These are phyloP conservation scores for Morone saxatilis DNA, from an alignment of 2,113 vertebrate species.

Conservation along the genomic window DNA sequence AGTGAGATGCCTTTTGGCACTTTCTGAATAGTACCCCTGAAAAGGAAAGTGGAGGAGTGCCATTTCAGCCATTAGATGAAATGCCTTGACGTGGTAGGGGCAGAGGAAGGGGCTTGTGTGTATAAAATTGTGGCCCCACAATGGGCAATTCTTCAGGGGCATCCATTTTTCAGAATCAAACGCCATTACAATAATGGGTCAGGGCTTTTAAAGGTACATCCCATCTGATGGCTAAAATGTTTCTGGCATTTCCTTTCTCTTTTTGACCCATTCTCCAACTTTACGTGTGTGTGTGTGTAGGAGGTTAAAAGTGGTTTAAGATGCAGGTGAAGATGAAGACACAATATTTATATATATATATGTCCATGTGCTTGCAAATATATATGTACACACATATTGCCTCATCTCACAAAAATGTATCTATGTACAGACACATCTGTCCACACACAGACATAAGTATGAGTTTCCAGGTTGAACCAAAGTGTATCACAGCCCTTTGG, in stretches of 20 bases:
- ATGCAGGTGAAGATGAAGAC: neutral
- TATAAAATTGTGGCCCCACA: constrained; percentile 71
- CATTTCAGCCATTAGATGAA: constrained; percentile 76
- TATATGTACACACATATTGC: neutral
- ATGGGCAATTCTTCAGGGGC: constrained; percentile 54
- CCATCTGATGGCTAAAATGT: constrained; percentile 42
- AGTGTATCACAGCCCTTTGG: constrained; percentile 6
- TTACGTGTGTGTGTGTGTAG: constrained; percentile 1
- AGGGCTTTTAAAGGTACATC: constrained; percentile 66
- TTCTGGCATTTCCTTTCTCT: constrained; percentile 43
- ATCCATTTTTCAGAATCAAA: constrained; percentile 72
- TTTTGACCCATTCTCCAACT: constrained; percentile 34
- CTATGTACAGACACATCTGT: neutral
- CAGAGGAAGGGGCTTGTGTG: constrained; percentile 58
- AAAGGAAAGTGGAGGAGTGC: constrained; percentile 63
- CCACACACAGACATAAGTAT: neutral
- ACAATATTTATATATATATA: too few species aligned
- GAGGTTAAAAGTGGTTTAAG: constrained; percentile 31
- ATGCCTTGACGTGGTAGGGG: constrained; percentile 58
- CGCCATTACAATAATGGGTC: constrained; percentile 72
- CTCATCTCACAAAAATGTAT: neutral
- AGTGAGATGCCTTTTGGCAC: constrained; percentile 66
- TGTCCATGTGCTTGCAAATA: neutral
- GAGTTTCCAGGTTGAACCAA: neutral
- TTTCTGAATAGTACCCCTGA: constrained; percentile 67